These are phyloP conservation scores for Oreonectes daqikongensis DNA, from an alignment of 2,797 vertebrate species.

Conservation along the genomic window DNA sequence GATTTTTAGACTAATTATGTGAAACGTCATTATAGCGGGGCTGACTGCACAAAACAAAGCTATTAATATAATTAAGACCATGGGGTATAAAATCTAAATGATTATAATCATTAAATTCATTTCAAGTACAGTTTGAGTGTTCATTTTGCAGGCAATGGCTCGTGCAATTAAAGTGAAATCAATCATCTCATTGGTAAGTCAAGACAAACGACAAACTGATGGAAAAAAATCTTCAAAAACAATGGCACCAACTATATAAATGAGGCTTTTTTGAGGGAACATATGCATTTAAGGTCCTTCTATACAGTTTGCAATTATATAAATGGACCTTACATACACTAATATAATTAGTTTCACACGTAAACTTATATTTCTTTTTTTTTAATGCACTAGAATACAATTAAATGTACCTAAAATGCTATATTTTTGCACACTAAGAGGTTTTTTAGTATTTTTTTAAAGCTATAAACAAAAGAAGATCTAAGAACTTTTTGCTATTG, in stretches of 20 bases:
- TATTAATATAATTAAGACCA: slow-evolving; percentile 37
- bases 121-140: slow-evolving; percentile 27
- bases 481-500: no score
- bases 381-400: not conserved
- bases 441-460: no score
- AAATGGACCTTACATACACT: not conserved
- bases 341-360: not conserved
- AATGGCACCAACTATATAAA: not conserved
- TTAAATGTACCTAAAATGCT: no score
- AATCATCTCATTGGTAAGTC: slow-evolving; percentile 31
- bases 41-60: slow-evolving; percentile 4
- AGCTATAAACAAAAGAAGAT: no score
- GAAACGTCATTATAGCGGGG: slow-evolving; percentile 4
- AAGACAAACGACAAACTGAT: slow-evolving; percentile 20
- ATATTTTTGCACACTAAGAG: no score
- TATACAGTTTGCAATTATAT: not conserved
- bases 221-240: slow-evolving; percentile 1
- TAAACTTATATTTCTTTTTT: not conserved
- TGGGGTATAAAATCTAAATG: slow-evolving; percentile 38
- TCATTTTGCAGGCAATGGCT: slow-evolving; percentile 36
- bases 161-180: slow-evolving; percentile 18
- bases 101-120: slow-evolving; percentile 45
- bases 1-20: slow-evolving; percentile 27
- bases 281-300: not conserved
- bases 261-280: not conserved